Base-by-base conservation (phyloP, 2,113 vertebrate species). In the Zosterops lateralis region DNA sequence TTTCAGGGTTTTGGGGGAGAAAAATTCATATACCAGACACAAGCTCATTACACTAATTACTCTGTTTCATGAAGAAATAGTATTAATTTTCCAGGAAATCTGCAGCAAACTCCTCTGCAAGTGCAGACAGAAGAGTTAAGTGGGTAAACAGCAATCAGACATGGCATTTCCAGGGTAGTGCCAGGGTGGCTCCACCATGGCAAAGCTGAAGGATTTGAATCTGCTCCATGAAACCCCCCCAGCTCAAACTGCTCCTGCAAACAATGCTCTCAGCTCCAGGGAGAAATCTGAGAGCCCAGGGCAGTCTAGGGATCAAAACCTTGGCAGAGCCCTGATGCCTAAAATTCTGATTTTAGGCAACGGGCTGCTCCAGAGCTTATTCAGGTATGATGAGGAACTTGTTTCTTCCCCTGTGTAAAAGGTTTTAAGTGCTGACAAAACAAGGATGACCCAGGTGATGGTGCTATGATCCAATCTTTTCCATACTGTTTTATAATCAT, bases 1-100 rank as follows among this genome's bases (percentile, higher is more conserved):
- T 88, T 89, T 9, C 10, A 65, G 45, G 40, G n/a, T 72, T 84
- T 65, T 72, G 66, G 29, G 40, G n/a, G 20, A 68, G 34, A 86
- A 89, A 80, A 90, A 81, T 13, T 7, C 40, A 14, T 6, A 11
- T 13, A 90, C 21, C 45, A 81, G 76, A 31, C 36, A 77, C 15
- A 34, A 89, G 78, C n/a, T 86, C 68, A 82, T 93, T 81, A 83
- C 51, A 86, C 47, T 76, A 94, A 92, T 92, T 80, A 78, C 45
- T 62, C 56, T 65, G 44, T 25, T 89, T 92, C 64, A 78, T 32
- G 31, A 81, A 80, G 51, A 90, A 15, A 38, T 48, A 28, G 51
- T 42, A 70, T 81, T 71, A 81, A 67, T 84, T 87, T 87, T 84
- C 73, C 73, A 81, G 58, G 65, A 89, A 81, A 81, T 57, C 36